Evolutionary conservation across 2,888 invertebrate species (phyloP), one percentile per base, ranked within the genome.

Genomic region (Lamellibrachia columna): DNA sequence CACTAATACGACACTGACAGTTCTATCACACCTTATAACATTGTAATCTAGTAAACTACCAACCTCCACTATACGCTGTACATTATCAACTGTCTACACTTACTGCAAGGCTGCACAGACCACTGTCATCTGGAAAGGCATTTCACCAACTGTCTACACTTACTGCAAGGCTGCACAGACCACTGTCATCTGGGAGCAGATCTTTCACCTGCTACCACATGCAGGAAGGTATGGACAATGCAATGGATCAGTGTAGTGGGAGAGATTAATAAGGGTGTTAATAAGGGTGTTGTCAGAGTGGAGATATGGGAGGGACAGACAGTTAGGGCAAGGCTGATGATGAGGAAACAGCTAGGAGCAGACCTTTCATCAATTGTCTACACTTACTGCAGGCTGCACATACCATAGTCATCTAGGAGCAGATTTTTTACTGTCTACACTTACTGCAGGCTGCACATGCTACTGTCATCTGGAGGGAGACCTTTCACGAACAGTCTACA

Each of bases 361-460:
- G n/a, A 58, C 53, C 75, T 53, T 92, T 58, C n/a, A 8, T 15
- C 9, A 58, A 15, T n/a, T 58, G n/a, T 90, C 75, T 55, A 3
- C 75, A 75, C 75, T 75, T 40, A 22, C 75, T 22, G 75, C 75
- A 75, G n/a, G 75, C 22, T 75, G 75, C n/a, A 6, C 15, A 22
- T 11, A 75, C 75, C 2, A 75, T 4, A 3, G 22, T 6, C 75
- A 75, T 75, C 75, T 75, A 22, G 40, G 40, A 75, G 75, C n/a
- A 75, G 75, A 75, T 6, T n/a, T 75, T 75, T n/a, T 22, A 4
- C 2, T 75, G 75, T 15, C 75, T 22, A 3, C 52, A 58, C 93
- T 93, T 53, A 94, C 94, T 90, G 93, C 93, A 94, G 92, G 90
- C 94, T 95, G 93, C 95, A 95, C 92, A 96, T 93, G 15, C 95